Percentiles rank a stretch among this genome's conserved stretches.
Evolutionary conservation across 2,888 invertebrate species (phyloP).

Genomic region (Lasioglossum calceatum): DNA sequence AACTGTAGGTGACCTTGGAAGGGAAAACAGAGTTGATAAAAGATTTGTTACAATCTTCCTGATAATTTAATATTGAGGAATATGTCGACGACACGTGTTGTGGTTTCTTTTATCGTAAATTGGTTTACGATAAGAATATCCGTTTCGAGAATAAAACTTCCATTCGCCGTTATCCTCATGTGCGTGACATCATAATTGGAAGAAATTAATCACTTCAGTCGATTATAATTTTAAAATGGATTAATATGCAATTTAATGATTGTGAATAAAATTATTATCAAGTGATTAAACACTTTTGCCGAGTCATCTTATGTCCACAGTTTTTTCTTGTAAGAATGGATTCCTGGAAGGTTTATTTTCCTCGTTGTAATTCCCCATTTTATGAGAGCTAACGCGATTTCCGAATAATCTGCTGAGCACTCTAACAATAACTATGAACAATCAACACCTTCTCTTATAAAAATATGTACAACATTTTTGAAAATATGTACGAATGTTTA

Average conservation of each 20-base stretch:
- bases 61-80: neutral
- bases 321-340: neutral
- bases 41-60: neutral
- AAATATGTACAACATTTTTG: no score
- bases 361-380: no score
- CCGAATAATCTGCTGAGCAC: no score
- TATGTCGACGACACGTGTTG: neutral
- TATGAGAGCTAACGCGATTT: no score
- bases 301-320: neutral
- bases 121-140: no score
- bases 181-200: neutral
- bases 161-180: neutral
- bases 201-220: neutral
- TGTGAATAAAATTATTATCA: no score
- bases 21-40: neutral
- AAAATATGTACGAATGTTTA: no score
- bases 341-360: no score
- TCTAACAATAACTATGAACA: no score
- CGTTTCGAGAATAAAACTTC: neutral
- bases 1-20: neutral
- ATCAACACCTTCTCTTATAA: no score
- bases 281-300: neutral
- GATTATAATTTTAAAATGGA: neutral
- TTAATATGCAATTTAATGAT: neutral
- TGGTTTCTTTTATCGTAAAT: neutral